A percentile compares a stretch with the other conserved stretches of the same genome.
These are phyloP conservation scores for Cololabis saira DNA, from an alignment of 2,113 vertebrate species.

Conservation along the genomic window DNA sequence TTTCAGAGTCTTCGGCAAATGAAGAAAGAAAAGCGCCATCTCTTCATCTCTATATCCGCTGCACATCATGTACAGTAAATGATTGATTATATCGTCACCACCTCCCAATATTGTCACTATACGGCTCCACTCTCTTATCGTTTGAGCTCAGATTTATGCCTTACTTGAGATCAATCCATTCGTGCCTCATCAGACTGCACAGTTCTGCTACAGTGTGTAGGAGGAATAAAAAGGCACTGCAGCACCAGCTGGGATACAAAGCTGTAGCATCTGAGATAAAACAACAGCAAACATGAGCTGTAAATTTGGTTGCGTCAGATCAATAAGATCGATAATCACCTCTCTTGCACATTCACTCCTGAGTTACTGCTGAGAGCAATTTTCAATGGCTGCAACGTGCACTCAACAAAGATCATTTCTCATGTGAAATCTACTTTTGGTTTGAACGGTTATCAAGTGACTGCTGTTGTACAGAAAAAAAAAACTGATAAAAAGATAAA, in stretches of 20 bases:
- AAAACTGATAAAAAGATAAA: background rate
- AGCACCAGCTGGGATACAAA: constrained; percentile 9
- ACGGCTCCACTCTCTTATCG: constrained; percentile 46
- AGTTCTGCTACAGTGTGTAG: constrained; percentile 21
- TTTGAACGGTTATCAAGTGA: constrained; percentile 5
- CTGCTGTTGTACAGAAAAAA: background rate
- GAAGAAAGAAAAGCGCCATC: constrained; percentile 14
- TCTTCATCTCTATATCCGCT: constrained; percentile 17
- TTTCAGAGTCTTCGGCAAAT: constrained; percentile 33
- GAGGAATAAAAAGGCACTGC: constrained; percentile 15
- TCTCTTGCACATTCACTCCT: constrained; percentile 29
- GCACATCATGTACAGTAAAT: constrained; percentile 4
- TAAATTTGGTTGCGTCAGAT: constrained; percentile 37
- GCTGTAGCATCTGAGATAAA: constrained; percentile 41
- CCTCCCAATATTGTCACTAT: constrained; percentile 21
- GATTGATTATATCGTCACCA: constrained; percentile 51
- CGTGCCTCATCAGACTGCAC: constrained; percentile 14
- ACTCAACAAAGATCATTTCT: constrained; percentile 17
- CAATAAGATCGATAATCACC: constrained; percentile 48
- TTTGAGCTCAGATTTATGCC: constrained; percentile 46
- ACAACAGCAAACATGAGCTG: constrained; percentile 9
- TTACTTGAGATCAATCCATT: constrained; percentile 33
- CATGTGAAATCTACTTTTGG: constrained; percentile 21
- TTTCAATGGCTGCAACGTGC: constrained; percentile 8
- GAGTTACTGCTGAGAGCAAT: constrained; percentile 35